Evolutionary conservation across 2,113 vertebrate genomes (phyloP), one percentile per base, ranked within the genome.

Genomic region (Rallus limicola): DNA sequence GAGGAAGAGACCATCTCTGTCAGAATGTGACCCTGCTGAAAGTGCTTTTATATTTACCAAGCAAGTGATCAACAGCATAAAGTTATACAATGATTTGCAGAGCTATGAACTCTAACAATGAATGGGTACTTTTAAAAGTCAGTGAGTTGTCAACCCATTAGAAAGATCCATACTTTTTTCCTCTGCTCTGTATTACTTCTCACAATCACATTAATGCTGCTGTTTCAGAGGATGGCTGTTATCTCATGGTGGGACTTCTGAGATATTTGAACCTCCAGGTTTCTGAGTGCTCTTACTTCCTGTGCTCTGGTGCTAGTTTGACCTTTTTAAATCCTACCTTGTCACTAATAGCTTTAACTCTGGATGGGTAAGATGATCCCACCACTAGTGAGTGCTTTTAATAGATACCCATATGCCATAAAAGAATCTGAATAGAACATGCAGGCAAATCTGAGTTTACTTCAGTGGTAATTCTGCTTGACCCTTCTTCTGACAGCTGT

Each of bases 191-290:
- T 59, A 8, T 36, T 15, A 2, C 10, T 69, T 50, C 9, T 65
- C 6, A 13, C 5, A 18, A 18, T 31, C 1, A 0, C 12, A 4
- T 26, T 64, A 44, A 34, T 15, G 6, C 33, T 1, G 6, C 12
- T 59, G n/a, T 58, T 67, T 75, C 33, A 40, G 36, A 71, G 68
- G 4, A 25, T 48, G 33, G 13, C 59, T 65, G 16, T 77, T 77
- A 42, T 33, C 74, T 72, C 9, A 2, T 48, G 31, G 60, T 60
- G 56, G 46, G 48, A 59, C 5, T 53, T 24, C 23, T 89, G 65
- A 48, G 7, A 1, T 7, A 46, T 63, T 76, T 76, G 79, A 91
- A 62, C 55, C 28, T 60, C 56, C 26, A 65, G 34, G 44, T 29
- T 59, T 68, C 60, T 84, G 24, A 91, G 50, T 34, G 55, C 21